Evolutionary conservation across 2,888 invertebrate genomes (phyloP).

Genomic region (Dyspetes luteomarginatus): DNA sequence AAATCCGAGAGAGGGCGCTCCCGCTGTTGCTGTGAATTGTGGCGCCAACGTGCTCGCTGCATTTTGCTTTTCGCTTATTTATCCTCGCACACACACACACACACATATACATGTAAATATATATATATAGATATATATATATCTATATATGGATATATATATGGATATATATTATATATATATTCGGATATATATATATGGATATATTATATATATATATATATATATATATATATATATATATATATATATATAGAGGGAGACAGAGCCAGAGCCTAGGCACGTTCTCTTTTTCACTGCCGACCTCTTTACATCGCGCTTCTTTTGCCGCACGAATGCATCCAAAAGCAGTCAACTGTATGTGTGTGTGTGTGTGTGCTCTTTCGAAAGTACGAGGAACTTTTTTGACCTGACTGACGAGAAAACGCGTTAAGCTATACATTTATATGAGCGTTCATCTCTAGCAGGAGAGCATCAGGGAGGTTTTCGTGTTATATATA

Average conservation of each 20-base stretch:
- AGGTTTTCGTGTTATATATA: too few species aligned
- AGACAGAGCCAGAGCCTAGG: not conserved
- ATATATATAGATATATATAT: not conserved
- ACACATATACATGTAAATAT: not conserved
- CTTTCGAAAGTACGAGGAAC: constrained; percentile 36
- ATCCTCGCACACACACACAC: not conserved
- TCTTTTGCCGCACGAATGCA: constrained; percentile 50
- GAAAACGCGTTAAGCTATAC: not conserved
- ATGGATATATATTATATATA: not conserved
- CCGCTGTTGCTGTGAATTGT: constrained; percentile 57
- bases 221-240: not conserved
- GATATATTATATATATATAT: not conserved
- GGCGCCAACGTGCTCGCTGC: constrained; percentile 44
- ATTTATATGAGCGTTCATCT: not conserved
- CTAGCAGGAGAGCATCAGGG: not conserved
- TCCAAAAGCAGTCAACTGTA: constrained; percentile 60
- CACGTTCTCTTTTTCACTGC: constrained; percentile 37
- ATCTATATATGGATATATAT: not conserved
- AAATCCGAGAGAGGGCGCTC: constrained; percentile 4
- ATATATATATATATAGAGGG: not conserved
- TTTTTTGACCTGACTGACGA: constrained; percentile 13
- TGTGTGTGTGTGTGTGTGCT: constrained; percentile 24
- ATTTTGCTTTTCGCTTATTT: constrained; percentile 23
- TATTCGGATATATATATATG: not conserved
- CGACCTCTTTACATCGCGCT: constrained; percentile 53